Evolutionary conservation across 2,797 vertebrate genomes (phyloP).

Genomic region (Scolopax bukidnonensis): DNA sequence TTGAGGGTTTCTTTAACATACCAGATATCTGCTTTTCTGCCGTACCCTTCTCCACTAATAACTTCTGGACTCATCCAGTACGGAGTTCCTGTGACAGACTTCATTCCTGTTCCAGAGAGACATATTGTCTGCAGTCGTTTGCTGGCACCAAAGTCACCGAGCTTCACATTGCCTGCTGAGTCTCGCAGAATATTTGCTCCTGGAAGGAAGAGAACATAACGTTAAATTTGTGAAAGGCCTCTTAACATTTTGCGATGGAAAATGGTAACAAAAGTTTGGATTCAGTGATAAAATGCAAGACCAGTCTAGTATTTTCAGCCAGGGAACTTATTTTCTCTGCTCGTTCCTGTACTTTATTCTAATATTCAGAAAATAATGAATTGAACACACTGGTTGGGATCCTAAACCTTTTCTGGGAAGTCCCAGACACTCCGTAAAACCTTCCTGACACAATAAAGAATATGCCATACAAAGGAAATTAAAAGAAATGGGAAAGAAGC

Average conservation of each 20-base stretch:
- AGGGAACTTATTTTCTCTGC: not conserved
- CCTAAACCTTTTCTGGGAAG: not conserved
- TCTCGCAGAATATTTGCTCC: constrained; percentile 97
- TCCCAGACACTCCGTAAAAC: not conserved
- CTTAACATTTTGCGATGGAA: not conserved
- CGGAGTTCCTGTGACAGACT: constrained; percentile 96
- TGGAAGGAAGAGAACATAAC: constrained; percentile 48
- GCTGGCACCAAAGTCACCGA: constrained; percentile 97
- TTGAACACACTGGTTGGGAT: not conserved
- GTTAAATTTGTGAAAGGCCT: not conserved
- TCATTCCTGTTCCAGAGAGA: constrained; percentile 95
- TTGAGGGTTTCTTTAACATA: constrained; percentile 64
- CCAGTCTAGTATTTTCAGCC: not conserved
- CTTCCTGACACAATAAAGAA: not conserved
- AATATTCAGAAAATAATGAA: not conserved
- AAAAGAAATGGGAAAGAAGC: not conserved
- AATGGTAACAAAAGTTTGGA: not conserved
- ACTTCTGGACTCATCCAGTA: constrained; percentile 99
- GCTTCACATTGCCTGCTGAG: constrained; percentile 95
- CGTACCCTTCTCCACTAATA: constrained; percentile 98
- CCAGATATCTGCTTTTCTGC: constrained; percentile 98
- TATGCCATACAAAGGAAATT: not conserved
- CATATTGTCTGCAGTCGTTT: constrained; percentile 97
- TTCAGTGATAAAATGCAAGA: not conserved
- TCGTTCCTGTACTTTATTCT: not conserved